Evolutionary conservation across 2,113 vertebrate species (phyloP), one percentile per base, ranked within the genome.

Genomic region (Nanorana parkeri): DNA sequence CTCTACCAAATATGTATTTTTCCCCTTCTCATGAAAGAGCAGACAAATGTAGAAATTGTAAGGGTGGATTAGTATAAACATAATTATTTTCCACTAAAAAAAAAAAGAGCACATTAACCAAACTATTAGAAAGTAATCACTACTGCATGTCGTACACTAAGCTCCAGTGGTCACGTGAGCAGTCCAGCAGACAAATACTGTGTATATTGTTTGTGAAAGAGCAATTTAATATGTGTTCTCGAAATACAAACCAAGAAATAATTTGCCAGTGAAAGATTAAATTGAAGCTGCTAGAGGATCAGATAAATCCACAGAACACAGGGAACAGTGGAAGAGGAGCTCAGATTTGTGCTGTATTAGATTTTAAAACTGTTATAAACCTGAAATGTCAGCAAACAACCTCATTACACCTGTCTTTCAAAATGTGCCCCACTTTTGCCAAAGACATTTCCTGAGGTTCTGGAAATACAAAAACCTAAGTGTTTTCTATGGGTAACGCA

Each of bases 171-270:
- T n/a, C 55, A 75, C 29, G 60, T 75, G 55, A 23, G 26, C 72
- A 75, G 55, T 60, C 72, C 72, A 60, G 55, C 72, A 75, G 71
- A 75, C 72, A 75, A 75, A 75, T 75, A 61, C 71, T 41, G 55
- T 61, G 55, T 60, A 75, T 75, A 61, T 75, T 75, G 29, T 61
- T 75, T 75, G 28, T 41, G 72, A 75, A 60, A 75, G 72, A 75
- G 72, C 71, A 75, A 75, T 75, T 75, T 75, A 75, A 75, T 75
- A 75, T 75, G 72, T 75, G 72, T 75, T 75, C 56, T 23, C n/a
- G 56, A 75, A 75, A 75, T 75, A 61, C 72, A 75, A 75, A 74
- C 54, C 71, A 74, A 75, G 72, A 61, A 75, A 75, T 61, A 75
- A 75, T 75, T 75, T 75, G 72, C 28, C 41, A 41, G 72, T 60